These are phyloP conservation scores for Poecilobothrus nobilitatus DNA, from an alignment of 2,888 invertebrate genomes.

Conservation along the genomic window DNA sequence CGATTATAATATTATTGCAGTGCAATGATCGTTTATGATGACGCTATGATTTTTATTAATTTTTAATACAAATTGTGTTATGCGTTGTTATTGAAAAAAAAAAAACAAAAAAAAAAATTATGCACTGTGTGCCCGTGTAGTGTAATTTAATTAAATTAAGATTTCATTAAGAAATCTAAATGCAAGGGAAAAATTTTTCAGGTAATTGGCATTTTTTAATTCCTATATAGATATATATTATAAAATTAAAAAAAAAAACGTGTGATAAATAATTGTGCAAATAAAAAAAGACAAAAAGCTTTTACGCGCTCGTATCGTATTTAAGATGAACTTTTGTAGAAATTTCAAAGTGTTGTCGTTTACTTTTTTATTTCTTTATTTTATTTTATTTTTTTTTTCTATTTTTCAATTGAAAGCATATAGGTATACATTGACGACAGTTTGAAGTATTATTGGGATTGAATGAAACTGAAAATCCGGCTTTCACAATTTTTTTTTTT, in stretches of 20 bases:
- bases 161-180: not conserved
- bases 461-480: conserved; percentile 4
- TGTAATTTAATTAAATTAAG: not conserved
- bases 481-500: not conserved
- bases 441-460: not conserved
- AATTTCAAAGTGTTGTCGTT: not conserved
- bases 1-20: too few species aligned
- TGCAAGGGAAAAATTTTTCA: not conserved
- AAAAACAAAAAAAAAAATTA: not conserved
- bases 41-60: too few species aligned
- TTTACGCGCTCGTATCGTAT: not conserved
- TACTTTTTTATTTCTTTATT: not conserved
- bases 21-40: too few species aligned
- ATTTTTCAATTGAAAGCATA: not conserved
- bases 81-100: not conserved
- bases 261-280: not conserved
- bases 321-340: not conserved
- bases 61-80: not conserved
- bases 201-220: not conserved
- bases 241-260: not conserved
- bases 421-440: not conserved
- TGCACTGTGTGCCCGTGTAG: not conserved
- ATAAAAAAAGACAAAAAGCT: not conserved
- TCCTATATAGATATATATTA: too few species aligned
- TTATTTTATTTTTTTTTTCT: not conserved